phyloP scores from a whole-genome alignment of 2,888 invertebrate species.

The Drosophila seclusa region DNA sequence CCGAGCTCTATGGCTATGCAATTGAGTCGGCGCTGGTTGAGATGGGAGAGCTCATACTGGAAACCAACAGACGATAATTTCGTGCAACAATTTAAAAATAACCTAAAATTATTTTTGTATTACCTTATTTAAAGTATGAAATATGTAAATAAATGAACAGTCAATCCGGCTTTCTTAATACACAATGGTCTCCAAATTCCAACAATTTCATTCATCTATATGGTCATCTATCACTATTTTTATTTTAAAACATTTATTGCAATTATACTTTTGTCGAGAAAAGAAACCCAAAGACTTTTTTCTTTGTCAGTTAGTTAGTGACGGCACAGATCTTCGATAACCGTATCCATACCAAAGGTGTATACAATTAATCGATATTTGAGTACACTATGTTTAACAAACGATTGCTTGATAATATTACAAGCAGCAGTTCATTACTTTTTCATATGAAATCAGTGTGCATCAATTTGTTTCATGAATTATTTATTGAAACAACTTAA shows the following conservation, averaged over 20 bases:
- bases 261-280: background rate
- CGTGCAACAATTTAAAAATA: background rate
- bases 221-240: background rate
- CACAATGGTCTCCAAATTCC: background rate
- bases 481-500: slow-evolving; percentile 26
- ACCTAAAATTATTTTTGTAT: background rate
- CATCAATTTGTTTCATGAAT: background rate
- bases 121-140: background rate
- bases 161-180: background rate
- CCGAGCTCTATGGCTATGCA: slow-evolving; percentile 66
- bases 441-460: background rate
- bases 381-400: background rate
- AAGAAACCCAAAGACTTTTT: background rate
- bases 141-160: background rate
- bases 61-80: background rate
- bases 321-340: background rate
- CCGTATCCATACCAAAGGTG: background rate
- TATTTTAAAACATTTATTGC: background rate
- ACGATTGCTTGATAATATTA: background rate
- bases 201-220: background rate
- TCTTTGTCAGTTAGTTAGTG: background rate
- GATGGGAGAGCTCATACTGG: slow-evolving; percentile 26
- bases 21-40: slow-evolving; percentile 38
- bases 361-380: background rate
- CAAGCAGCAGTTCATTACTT: background rate